Conservation (phyloP, 1,140 invertebrate genomes). For the Leptinotarsa texana region DNA sequence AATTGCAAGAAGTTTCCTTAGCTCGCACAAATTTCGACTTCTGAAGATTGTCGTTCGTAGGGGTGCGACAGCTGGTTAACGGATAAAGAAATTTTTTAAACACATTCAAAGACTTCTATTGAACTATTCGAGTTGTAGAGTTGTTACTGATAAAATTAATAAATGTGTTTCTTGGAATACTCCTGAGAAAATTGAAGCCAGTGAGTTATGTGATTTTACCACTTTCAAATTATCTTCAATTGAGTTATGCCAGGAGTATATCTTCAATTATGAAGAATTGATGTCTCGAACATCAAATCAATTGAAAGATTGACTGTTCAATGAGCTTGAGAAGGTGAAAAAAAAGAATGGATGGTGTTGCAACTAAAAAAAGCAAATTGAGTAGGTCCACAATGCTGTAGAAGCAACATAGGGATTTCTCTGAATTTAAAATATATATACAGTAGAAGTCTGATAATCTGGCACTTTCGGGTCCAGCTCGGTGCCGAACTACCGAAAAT, state of each 20-base stretch:
- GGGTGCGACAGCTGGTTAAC: too few relatives aligned
- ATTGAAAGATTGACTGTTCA: background rate
- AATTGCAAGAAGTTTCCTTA: background rate
- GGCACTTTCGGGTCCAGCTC: too few relatives aligned
- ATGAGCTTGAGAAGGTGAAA: background rate
- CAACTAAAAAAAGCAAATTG: background rate
- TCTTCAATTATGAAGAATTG: background rate
- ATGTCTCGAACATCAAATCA: background rate
- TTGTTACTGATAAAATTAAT: slow-evolving; percentile 1
- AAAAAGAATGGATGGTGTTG: background rate
- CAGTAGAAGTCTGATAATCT: too few relatives aligned
- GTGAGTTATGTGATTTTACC: background rate
- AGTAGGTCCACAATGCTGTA: too few relatives aligned
- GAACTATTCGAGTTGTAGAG: background rate
- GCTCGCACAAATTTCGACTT: too few relatives aligned
- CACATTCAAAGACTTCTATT: background rate
- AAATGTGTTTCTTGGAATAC: background rate
- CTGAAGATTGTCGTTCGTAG: too few relatives aligned
- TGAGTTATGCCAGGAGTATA: background rate
- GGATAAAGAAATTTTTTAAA: too few relatives aligned
- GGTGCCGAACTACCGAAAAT: too few relatives aligned
- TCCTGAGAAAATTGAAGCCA: background rate
- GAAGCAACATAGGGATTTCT: too few relatives aligned
- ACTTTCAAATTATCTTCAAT: slow-evolving; percentile 1
- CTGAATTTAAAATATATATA: too few relatives aligned